A percentile compares a stretch with the other conserved stretches of the same genome.
These are phyloP conservation scores for Ennomos erosarius DNA, from an alignment of 2,888 invertebrate genomes.

Conservation along the genomic window DNA sequence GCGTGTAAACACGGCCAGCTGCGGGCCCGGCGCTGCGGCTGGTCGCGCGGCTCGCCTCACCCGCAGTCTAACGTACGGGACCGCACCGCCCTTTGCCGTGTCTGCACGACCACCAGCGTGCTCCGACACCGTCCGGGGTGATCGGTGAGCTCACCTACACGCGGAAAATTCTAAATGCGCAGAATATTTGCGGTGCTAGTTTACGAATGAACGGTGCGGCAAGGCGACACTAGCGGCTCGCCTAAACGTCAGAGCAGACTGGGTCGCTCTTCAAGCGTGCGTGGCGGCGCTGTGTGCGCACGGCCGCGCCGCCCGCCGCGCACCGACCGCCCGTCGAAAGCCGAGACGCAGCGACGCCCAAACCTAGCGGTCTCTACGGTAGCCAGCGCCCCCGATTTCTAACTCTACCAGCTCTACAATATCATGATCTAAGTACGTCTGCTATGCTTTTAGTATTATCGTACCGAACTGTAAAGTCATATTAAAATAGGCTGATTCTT, in stretches of 20 bases:
- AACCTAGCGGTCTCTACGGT: constrained; percentile 72
- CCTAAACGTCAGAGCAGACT: constrained; percentile 82
- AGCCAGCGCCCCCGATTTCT: constrained; percentile 70
- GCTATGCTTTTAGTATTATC: neutral
- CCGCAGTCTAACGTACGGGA: constrained; percentile 18
- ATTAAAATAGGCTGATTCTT: constrained; percentile 34
- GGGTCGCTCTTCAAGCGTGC: constrained; percentile 80
- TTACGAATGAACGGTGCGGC: constrained; percentile 56
- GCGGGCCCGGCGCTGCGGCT: constrained; percentile 59
- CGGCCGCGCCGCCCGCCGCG: constrained; percentile 67
- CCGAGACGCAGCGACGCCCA: constrained; percentile 85
- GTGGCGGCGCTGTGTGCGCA: constrained; percentile 73
- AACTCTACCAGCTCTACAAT: constrained; percentile 16
- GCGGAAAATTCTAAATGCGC: constrained; percentile 63
- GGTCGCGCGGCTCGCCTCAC: constrained; percentile 50
- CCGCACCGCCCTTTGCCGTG: constrained; percentile 38
- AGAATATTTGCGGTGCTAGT: constrained; percentile 65
- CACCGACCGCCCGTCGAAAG: constrained; percentile 73
- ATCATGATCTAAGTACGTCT: constrained; percentile 1
- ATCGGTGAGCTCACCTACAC: constrained; percentile 25
- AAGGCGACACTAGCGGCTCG: constrained; percentile 75
- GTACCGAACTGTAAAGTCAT: constrained; percentile 4
- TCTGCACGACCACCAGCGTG: constrained; percentile 25
- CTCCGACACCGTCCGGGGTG: constrained; percentile 32
- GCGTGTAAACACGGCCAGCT: constrained; percentile 82